These are phyloP conservation scores for Galerucella pusilla DNA, from an alignment of 2,888 invertebrate genomes.

Conservation along the genomic window DNA sequence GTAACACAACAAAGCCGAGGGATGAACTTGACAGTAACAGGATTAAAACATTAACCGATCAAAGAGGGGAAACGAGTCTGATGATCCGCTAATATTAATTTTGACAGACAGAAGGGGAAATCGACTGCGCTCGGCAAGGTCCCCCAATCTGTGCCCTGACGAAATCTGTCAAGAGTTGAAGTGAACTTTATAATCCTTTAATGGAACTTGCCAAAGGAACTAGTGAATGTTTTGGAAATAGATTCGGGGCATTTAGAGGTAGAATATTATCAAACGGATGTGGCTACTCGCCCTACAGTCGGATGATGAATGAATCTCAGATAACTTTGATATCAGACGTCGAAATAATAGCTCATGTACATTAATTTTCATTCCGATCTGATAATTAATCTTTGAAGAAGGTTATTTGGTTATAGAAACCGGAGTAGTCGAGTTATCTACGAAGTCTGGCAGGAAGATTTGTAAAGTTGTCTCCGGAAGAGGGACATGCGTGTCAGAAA, in stretches of 20 bases:
- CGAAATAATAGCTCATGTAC: not conserved
- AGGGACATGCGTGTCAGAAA: too few species aligned
- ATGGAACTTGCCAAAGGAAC: constrained; percentile 46
- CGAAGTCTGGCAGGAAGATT: too few species aligned
- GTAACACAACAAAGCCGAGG: constrained; percentile 26
- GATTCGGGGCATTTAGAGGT: constrained; percentile 41
- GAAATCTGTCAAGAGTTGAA: constrained; percentile 48
- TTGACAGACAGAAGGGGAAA: constrained; percentile 49
- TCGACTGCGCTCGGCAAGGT: constrained; percentile 40
- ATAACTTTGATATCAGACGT: not conserved
- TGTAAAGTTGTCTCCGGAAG: too few species aligned
- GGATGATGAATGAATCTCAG: not conserved
- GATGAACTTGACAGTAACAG: constrained; percentile 42
- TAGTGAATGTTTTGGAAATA: constrained; percentile 45
- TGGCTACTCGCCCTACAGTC: not conserved
- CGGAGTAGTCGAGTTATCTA: too few species aligned
- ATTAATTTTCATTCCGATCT: not conserved
- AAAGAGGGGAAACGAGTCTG: constrained; percentile 38
- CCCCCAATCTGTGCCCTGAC: constrained; percentile 41
- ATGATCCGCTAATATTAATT: constrained; percentile 47
- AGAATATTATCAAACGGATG: constrained; percentile 8
- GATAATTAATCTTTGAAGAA: too few species aligned
- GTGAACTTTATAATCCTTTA: constrained; percentile 51
- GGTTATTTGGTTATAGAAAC: too few species aligned
- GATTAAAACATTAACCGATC: constrained; percentile 48